Evolutionary conservation across 2,113 vertebrate genomes (phyloP), one percentile per base, ranked within the genome.

Genomic region (Sitta europaea): DNA sequence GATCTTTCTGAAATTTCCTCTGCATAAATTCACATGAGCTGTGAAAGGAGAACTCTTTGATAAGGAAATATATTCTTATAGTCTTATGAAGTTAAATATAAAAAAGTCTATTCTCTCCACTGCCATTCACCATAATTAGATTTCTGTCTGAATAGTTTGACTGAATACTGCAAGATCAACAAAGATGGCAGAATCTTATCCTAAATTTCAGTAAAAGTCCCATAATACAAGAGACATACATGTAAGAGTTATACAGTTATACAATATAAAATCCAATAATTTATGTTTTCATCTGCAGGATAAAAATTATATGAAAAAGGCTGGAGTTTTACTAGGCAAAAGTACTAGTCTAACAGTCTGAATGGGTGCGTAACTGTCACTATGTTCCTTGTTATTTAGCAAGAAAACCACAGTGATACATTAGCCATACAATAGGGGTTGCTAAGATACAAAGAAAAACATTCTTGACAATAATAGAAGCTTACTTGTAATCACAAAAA

Each of bases 361-460:
- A 72, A 42, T 79, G 47, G 25, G 12, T 76, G 42, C 15, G 53
- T 40, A 57, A 51, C 19, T 59, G 35, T 48, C 28, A 16, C 8
- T 80, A 12, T 38, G 14, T 6, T 85, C 24, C 28, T 90, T 86
- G 58, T 19, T 82, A 83, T 72, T 85, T 90, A 65, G 36, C 8
- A 54, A 80, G 35, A 83, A 71, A 81, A 6, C 0, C 13, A 53
- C 38, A n/a, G 45, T 62, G 50, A 61, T 76, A 53, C 35, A 61
- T 90, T 61, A 82, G 23, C 25, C 42, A 54, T 38, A 62, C 27
- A 90, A 80, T 7, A 66, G 25, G 4, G 3, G 86, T 90, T 93
- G 88, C 86, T 96, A 95, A 90, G 88, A 68, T 92, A 96, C 58
- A 2, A 85, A 78, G 50, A 88, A 35, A 88, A 35, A 21, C 79